Evolutionary conservation across 2,888 invertebrate genomes (phyloP).

Genomic region (Sepiola atlantica): DNA sequence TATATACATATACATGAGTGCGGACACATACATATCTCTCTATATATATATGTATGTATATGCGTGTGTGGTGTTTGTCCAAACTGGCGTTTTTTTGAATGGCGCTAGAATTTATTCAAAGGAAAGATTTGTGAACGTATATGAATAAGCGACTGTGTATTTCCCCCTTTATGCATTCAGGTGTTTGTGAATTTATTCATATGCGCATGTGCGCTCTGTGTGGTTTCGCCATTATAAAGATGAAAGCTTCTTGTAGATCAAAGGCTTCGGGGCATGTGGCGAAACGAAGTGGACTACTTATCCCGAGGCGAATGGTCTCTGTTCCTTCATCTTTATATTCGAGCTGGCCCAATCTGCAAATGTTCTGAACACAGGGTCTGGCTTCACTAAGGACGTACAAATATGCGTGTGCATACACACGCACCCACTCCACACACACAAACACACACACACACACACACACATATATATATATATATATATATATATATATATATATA

Average conservation of each 20-base stretch:
- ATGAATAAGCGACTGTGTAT: constrained; percentile 4
- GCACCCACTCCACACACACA: no score
- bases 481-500: background rate
- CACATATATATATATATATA: background rate
- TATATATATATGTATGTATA: background rate
- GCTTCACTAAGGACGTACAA: background rate
- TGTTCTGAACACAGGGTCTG: background rate
- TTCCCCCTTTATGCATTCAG: background rate
- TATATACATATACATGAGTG: background rate
- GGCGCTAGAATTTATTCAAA: background rate
- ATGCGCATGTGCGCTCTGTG: background rate
- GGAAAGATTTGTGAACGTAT: background rate
- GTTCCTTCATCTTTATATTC: constrained; percentile 32
- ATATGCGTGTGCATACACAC: background rate
- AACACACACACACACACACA: background rate
- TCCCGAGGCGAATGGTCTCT: constrained; percentile 8
- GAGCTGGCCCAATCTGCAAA: constrained; percentile 20
- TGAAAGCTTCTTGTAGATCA: background rate
- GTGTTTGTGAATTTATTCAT: background rate
- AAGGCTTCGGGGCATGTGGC: background rate
- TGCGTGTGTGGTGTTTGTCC: background rate
- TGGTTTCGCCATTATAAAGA: constrained; percentile 13
- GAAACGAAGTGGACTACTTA: constrained; percentile 15
- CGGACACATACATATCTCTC: no score
- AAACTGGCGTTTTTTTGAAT: background rate